Conservation (phyloP, 2,113 vertebrate genomes). For the Anthoscopus minutus region DNA sequence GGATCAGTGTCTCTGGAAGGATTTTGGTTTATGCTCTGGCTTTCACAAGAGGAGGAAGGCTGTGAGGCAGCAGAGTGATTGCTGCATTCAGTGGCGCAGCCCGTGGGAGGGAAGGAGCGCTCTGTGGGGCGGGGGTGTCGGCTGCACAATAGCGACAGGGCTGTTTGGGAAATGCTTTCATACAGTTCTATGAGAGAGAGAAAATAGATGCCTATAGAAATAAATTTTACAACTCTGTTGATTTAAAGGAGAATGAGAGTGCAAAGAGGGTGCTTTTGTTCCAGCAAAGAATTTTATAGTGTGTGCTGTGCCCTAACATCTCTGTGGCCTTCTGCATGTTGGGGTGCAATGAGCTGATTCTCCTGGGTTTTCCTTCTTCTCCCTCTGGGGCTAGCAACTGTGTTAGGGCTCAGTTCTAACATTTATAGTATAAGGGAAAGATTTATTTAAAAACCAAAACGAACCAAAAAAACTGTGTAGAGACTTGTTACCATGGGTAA, state of each 20-base stretch:
- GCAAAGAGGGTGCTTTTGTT: conserved; percentile 21
- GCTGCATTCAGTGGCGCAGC: background rate
- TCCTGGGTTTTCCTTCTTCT: background rate
- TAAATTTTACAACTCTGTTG: conserved; percentile 34
- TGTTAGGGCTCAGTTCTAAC: background rate
- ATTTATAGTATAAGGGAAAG: background rate
- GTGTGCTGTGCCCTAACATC: background rate
- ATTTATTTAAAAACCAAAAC: background rate
- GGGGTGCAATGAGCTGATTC: background rate
- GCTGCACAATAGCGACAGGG: background rate
- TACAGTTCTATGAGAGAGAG: conserved; percentile 7
- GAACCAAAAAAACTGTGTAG: background rate
- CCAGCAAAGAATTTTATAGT: background rate
- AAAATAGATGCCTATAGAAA: conserved; percentile 29
- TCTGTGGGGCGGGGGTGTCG: accelerated
- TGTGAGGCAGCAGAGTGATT: background rate
- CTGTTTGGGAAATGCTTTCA: background rate
- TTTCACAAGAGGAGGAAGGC: background rate
- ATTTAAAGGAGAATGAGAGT: conserved; percentile 32
- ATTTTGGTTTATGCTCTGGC: background rate
- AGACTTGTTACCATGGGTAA: background rate
- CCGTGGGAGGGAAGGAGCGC: background rate
- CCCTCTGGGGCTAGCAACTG: background rate
- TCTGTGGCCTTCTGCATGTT: background rate
- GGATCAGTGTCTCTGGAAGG: background rate